Percentiles rank a stretch among this genome's conserved stretches.
phyloP scores from a whole-genome alignment of 2,113 vertebrate species.

The Carlito syrichta region DNA sequence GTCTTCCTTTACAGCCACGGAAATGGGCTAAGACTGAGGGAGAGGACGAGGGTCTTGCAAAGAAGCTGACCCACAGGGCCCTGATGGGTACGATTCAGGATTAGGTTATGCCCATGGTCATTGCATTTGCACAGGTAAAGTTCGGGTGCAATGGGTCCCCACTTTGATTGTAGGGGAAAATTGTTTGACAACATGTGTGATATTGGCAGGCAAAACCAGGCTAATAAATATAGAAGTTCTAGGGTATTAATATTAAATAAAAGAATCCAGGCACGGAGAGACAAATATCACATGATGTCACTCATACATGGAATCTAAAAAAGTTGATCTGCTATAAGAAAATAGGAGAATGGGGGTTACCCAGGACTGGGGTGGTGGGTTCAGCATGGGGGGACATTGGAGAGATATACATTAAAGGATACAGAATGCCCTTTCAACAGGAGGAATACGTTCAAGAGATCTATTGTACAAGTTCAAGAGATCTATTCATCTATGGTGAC shows the following conservation, averaged over 20 bases:
- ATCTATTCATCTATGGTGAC: background rate
- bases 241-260: background rate
- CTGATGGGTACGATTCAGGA: too few species aligned
- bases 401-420: background rate
- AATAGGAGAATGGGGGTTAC: background rate
- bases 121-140: too few species aligned
- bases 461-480: rapidly evolving
- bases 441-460: background rate
- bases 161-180: too few species aligned
- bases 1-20: background rate
- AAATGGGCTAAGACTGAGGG: background rate
- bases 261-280: background rate
- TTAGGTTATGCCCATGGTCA: too few species aligned
- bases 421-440: too few species aligned
- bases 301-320: background rate
- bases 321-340: background rate
- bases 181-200: background rate
- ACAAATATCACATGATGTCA: background rate
- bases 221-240: background rate
- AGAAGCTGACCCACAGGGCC: background rate
- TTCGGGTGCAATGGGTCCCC: too few species aligned
- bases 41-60: background rate
- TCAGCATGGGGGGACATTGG: background rate
- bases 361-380: background rate
- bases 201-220: background rate